Evolutionary conservation across 2,113 vertebrate species (phyloP).

Genomic region (Lagopus muta): DNA sequence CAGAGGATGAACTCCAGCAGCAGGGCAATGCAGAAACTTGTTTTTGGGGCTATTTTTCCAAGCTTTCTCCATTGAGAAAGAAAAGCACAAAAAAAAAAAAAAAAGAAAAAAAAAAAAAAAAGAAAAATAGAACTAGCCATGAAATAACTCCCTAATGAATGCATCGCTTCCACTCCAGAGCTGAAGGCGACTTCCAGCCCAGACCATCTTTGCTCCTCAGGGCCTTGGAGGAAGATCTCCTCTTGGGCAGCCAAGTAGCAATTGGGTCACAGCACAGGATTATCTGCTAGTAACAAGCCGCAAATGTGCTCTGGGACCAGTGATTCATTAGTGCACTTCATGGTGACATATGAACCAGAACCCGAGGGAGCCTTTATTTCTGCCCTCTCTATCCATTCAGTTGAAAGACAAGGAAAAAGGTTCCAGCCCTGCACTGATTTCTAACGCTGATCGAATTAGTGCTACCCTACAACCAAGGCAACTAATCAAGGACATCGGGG

Average conservation of each 20-base stretch:
- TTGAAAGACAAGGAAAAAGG: constrained; percentile 57
- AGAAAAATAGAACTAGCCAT: neutral
- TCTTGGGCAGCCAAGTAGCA: constrained; percentile 71
- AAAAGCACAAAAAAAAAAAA: neutral
- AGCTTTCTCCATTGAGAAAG: neutral
- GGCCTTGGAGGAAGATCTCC: constrained; percentile 62
- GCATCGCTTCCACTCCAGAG: constrained; percentile 38
- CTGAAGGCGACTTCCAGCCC: constrained; percentile 51
- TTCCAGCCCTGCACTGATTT: constrained; percentile 46
- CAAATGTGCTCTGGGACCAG: constrained; percentile 72
- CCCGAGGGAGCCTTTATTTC: constrained; percentile 71
- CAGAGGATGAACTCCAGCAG: neutral
- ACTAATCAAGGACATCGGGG: neutral
- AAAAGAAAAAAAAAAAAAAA: neutral
- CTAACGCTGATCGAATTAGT: constrained; percentile 7
- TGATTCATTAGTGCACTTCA: constrained; percentile 73
- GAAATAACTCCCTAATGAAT: constrained; percentile 29
- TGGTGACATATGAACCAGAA: constrained; percentile 72
- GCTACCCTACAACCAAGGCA: constrained; percentile 21
- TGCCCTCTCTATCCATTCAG: constrained; percentile 66
- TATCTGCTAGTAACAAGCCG: constrained; percentile 69
- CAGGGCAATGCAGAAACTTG: neutral
- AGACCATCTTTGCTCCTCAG: constrained; percentile 34
- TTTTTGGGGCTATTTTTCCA: neutral
- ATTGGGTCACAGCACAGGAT: constrained; percentile 71